phyloP scores from a whole-genome alignment of 1,140 invertebrate species.

The Caligus rogercresseyi region DNA sequence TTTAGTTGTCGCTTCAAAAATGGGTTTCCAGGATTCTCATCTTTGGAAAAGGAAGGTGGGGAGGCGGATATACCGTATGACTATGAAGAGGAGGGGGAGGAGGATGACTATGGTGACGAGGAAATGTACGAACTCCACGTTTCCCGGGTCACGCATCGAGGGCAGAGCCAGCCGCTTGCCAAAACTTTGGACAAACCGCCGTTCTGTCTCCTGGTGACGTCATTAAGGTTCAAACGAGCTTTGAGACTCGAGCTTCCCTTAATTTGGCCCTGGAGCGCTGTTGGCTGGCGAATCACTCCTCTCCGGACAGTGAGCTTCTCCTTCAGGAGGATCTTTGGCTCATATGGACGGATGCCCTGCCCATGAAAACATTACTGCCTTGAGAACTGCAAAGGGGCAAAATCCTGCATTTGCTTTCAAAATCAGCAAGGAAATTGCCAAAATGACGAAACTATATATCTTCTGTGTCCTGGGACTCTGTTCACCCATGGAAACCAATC shows the following conservation, averaged over 20 bases:
- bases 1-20: constrained; percentile 2
- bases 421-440: background rate
- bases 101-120: background rate
- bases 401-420: constrained; percentile 13
- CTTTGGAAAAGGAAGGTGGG: background rate
- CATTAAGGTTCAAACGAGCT: constrained; percentile 1
- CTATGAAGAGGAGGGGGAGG: background rate
- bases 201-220: background rate
- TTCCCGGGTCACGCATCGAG: background rate
- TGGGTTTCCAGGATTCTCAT: background rate
- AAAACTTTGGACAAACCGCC: background rate
- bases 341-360: constrained; percentile 9
- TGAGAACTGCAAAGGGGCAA: background rate
- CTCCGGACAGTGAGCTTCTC: background rate
- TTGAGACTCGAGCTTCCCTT: constrained; percentile 1
- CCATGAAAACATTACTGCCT: constrained; percentile 5
- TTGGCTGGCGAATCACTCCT: constrained; percentile 5
- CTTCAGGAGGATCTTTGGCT: background rate
- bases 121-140: constrained; percentile 3
- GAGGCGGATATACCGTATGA: background rate
- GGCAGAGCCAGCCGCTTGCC: background rate
- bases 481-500: background rate
- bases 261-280: constrained; percentile 8
- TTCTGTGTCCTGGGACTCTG: constrained; percentile 13
- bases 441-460: constrained; percentile 7